Evolutionary conservation across 2,888 invertebrate species (phyloP).

Genomic region (Epiblema foenella): DNA sequence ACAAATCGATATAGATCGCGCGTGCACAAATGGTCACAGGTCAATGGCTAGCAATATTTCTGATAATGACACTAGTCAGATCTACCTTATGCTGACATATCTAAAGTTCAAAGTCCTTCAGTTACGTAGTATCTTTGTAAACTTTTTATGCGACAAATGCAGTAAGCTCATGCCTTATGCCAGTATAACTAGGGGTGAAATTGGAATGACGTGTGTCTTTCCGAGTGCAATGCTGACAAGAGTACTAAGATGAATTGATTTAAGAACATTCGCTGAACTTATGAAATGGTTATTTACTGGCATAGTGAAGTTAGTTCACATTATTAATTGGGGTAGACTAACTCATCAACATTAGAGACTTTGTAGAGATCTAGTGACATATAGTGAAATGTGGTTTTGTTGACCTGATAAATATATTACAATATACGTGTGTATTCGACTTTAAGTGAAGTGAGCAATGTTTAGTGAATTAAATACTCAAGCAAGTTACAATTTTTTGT

Average conservation of each 20-base stretch:
- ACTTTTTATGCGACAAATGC: not conserved
- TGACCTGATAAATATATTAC: not conserved
- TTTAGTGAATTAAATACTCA: too few relatives aligned
- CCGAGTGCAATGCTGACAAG: not conserved
- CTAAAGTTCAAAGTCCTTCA: conserved; percentile 18
- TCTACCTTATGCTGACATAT: not conserved
- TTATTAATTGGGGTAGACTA: conserved; percentile 21
- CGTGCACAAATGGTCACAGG: conserved; percentile 26
- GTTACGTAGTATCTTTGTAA: not conserved
- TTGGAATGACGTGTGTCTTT: not conserved
- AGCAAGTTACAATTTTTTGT: too few relatives aligned
- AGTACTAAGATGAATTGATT: conserved; percentile 9
- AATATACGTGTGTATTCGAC: too few relatives aligned
- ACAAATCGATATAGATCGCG: conserved; percentile 16
- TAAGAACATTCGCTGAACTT: not conserved
- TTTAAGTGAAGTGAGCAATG: too few relatives aligned
- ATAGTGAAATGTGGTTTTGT: not conserved
- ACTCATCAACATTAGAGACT: conserved; percentile 18
- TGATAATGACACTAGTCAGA: not conserved
- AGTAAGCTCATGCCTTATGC: not conserved
- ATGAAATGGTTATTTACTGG: conserved; percentile 1
- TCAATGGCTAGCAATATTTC: conserved; percentile 29
- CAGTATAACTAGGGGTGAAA: not conserved
- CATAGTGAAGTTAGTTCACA: conserved; percentile 13
- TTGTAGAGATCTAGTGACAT: conserved; percentile 4